phyloP scores from a whole-genome alignment of 2,888 invertebrate species.

The Chaetogeoica ovagalla region DNA sequence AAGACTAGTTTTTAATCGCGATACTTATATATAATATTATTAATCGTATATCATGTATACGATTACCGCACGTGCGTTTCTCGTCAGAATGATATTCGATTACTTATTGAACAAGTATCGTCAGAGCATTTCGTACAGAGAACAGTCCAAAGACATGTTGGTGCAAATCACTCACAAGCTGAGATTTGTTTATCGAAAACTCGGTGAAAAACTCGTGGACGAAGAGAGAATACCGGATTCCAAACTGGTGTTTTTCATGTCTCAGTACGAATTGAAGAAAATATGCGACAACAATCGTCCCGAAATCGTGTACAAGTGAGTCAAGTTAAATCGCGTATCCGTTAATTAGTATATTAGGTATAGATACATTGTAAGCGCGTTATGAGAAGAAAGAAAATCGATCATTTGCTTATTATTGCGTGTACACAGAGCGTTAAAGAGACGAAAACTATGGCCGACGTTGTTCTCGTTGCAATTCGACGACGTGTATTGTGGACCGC shows the following conservation, averaged over 20 bases:
- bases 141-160: constrained; percentile 69
- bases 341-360: too few relatives aligned
- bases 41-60: constrained; percentile 64
- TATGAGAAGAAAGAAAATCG: too few relatives aligned
- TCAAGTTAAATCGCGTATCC: not conserved
- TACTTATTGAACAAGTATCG: constrained; percentile 29
- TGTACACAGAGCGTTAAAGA: constrained; percentile 69
- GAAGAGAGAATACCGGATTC: constrained; percentile 48
- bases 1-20: constrained; percentile 42
- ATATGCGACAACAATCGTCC: constrained; percentile 61
- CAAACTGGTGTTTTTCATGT: constrained; percentile 62
- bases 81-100: constrained; percentile 66
- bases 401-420: too few relatives aligned
- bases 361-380: too few relatives aligned
- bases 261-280: constrained; percentile 67
- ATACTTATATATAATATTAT: constrained; percentile 59
- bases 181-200: constrained; percentile 51
- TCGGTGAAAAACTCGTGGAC: constrained; percentile 43
- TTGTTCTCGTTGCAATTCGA: constrained; percentile 69
- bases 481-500: constrained; percentile 64
- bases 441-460: constrained; percentile 66
- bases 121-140: constrained; percentile 58
- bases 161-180: constrained; percentile 49
- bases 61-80: constrained; percentile 60
- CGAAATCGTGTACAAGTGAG: constrained; percentile 58